Conservation (phyloP, 1,140 invertebrate species). For the Pinna nobilis region DNA sequence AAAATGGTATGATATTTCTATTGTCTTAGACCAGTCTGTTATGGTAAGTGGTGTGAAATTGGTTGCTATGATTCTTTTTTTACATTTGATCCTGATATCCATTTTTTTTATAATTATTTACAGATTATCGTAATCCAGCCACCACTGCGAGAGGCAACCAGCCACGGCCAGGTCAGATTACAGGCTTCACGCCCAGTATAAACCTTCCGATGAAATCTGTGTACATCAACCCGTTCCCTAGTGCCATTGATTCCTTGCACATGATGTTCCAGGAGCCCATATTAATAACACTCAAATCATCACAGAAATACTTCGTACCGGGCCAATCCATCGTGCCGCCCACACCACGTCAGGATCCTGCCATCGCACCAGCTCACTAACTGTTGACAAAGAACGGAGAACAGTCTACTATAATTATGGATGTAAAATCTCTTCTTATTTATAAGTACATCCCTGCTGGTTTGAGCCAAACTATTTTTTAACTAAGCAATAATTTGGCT, state of each 20-base stretch:
- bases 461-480: not conserved
- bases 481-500: not conserved
- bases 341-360: not conserved
- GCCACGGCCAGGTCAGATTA: constrained; percentile 59
- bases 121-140: constrained; percentile 62
- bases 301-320: constrained; percentile 73
- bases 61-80: no score
- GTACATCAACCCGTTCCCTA: constrained; percentile 70
- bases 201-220: constrained; percentile 72
- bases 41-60: no score
- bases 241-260: constrained; percentile 57
- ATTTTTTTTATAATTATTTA: constrained; percentile 28
- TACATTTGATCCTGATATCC: no score
- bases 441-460: not conserved
- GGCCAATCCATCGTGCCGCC: constrained; percentile 58
- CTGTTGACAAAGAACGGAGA: not conserved
- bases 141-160: constrained; percentile 59
- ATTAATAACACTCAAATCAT: constrained; percentile 70
- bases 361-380: constrained; percentile 28
- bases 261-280: constrained; percentile 62
- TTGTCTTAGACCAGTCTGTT: no score
- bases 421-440: no score
- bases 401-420: not conserved
- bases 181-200: constrained; percentile 67
- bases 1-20: no score